Conservation (phyloP, 2,888 invertebrate species). For the Eurois occulta region DNA sequence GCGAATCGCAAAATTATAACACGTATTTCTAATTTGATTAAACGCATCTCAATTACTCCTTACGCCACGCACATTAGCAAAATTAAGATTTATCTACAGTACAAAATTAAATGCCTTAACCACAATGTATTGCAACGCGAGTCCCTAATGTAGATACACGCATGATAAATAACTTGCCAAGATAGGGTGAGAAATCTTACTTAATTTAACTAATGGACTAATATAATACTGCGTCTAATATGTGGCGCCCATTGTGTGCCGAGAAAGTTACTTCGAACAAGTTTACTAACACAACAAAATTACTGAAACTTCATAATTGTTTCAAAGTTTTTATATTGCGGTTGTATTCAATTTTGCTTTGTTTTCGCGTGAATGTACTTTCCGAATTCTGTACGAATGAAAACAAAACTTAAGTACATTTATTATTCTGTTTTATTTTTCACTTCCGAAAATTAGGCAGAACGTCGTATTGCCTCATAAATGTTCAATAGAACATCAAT, state of each 20-base stretch:
- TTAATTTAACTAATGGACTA: conserved; percentile 89
- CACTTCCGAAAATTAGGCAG: conserved; percentile 39
- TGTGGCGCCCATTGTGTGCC: conserved; percentile 71
- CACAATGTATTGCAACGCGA: conserved; percentile 84
- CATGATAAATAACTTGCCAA: conserved; percentile 86
- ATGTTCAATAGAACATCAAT: conserved; percentile 49
- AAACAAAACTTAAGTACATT: conserved; percentile 7
- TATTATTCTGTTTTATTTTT: conserved; percentile 28
- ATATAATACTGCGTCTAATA: conserved; percentile 77
- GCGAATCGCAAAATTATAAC: conserved; percentile 30
- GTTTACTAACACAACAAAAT: conserved; percentile 70
- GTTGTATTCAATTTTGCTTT: conserved; percentile 63
- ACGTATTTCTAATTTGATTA: conserved; percentile 39
- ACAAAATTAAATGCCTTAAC: conserved; percentile 88
- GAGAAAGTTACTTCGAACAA: conserved; percentile 69
- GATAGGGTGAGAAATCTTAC: conserved; percentile 87
- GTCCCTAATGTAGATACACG: conserved; percentile 80
- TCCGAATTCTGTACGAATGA: conserved; percentile 8
- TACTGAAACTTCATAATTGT: conserved; percentile 74
- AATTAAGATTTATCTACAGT: conserved; percentile 83
- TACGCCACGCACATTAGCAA: conserved; percentile 75
- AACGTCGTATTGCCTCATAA: conserved; percentile 39
- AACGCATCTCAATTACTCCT: conserved; percentile 61
- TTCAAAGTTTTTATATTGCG: conserved; percentile 69
- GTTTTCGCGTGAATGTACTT: conserved; percentile 51